Percentiles rank a stretch among this genome's conserved stretches.
Conservation (phyloP, 2,797 vertebrate genomes). For the Centroberyx gerrardi region DNA sequence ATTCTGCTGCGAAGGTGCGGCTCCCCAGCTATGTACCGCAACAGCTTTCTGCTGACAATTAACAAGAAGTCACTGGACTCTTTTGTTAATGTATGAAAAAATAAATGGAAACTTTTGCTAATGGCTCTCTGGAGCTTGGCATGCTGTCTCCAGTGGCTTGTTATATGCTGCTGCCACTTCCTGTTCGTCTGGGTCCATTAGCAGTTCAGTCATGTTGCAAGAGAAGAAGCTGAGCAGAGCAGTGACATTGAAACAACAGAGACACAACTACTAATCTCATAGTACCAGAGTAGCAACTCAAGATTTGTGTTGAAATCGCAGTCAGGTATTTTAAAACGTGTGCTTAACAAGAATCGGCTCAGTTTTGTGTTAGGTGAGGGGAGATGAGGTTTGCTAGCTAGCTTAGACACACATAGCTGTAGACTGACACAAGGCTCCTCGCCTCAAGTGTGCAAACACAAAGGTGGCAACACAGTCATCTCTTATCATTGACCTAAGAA, state of each 20-base stretch:
- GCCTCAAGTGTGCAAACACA: not conserved
- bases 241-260: constrained; percentile 32
- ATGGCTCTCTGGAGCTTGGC: constrained; percentile 73
- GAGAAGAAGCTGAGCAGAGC: constrained; percentile 23
- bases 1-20: constrained; percentile 38
- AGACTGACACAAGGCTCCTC: not conserved
- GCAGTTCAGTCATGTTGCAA: constrained; percentile 48
- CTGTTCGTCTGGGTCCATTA: constrained; percentile 71
- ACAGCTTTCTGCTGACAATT: constrained; percentile 66
- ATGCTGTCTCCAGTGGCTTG: constrained; percentile 75
- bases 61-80: constrained; percentile 52
- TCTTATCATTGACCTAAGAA: constrained; percentile 27
- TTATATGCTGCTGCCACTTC: constrained; percentile 76
- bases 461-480: not conserved
- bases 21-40: constrained; percentile 48
- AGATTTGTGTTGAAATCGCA: not conserved
- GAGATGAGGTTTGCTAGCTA: not conserved
- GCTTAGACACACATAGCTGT: not conserved
- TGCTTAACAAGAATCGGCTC: not conserved
- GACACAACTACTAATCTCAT: constrained; percentile 19
- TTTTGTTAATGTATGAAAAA: constrained; percentile 60
- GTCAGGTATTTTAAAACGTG: not conserved
- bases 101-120: constrained; percentile 77
- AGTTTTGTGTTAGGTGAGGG: not conserved
- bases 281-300: not conserved